phyloP scores from a whole-genome alignment of 2,797 vertebrate species.

The Sphaeramia orbicularis region DNA sequence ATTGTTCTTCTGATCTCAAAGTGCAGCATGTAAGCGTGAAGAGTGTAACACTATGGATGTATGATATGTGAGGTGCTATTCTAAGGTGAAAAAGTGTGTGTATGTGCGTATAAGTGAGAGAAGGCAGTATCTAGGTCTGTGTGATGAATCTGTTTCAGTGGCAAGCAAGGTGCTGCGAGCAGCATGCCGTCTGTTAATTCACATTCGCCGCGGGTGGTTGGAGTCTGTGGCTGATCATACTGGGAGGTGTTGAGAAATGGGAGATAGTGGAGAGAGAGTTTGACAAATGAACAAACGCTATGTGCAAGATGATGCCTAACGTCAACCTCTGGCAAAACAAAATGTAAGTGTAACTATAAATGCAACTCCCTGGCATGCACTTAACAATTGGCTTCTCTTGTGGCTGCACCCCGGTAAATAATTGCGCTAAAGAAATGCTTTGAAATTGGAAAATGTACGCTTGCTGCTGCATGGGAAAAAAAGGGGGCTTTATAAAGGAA shows the following conservation, averaged over 20 bases:
- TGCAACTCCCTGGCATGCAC: slow-evolving; percentile 13
- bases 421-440: slow-evolving; percentile 1
- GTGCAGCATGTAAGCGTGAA: slow-evolving; percentile 67
- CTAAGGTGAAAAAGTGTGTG: slow-evolving; percentile 53
- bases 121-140: slow-evolving; percentile 77
- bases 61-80: slow-evolving; percentile 72
- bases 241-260: slow-evolving; percentile 67
- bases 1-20: slow-evolving; percentile 66
- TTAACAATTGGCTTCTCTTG: slow-evolving; percentile 14
- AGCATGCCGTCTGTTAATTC: slow-evolving; percentile 82
- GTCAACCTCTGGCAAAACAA: slow-evolving; percentile 52
- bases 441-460: slow-evolving; percentile 32
- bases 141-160: slow-evolving; percentile 81
- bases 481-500: slow-evolving; percentile 22
- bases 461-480: slow-evolving; percentile 11
- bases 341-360: slow-evolving; percentile 33
- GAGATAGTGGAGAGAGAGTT: slow-evolving; percentile 23
- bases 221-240: slow-evolving; percentile 73
- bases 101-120: slow-evolving; percentile 51
- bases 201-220: slow-evolving; percentile 77
- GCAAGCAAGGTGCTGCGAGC: slow-evolving; percentile 75
- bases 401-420: slow-evolving; percentile 29
- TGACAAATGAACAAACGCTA: slow-evolving; percentile 61
- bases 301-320: slow-evolving; percentile 48
- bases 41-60: slow-evolving; percentile 53